Evolutionary conservation across 30 jellyfish, hydroid and myxozoan genomes (phyloP), one percentile per base, ranked within the genome.

Genomic region (Aurelia aurita complex sp. Pacific): DNA sequence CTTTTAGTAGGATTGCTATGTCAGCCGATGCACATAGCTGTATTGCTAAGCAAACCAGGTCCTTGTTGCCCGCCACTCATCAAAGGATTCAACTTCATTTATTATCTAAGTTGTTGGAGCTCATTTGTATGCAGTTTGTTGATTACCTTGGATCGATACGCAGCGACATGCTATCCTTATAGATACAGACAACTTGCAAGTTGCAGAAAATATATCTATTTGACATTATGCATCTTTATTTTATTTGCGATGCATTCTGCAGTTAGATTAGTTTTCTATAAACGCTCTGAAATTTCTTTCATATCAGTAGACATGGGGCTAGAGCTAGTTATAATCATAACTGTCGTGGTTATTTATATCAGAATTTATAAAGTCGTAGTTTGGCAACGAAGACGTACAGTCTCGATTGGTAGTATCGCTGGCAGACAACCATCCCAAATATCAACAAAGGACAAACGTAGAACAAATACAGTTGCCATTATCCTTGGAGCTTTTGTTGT

Each of bases 11-110:
- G 93, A 0, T 38, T 84, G 55, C 54, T 84, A 1, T 77, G 77
- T 59, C 93, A 84, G 74, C 93, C 93, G 69, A 55, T 84, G 36
- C 75, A 73, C 62, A 61, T 84, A 5, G 77, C 81, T 17, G 89
- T 79, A 16, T 17, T 79, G 42, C 46, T 79, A 3, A 64, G 80
- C 61, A 71, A 74, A 17, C 55, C 80, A 4, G 80, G 81, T 1
- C 89, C 80, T n/a, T 79, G 89, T 46, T 79, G 89, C 51, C 53
- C 89, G 6, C 35, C 73, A 10, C 79, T 79, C 18, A 79, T 71
- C 52, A 64, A 64, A 43, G 74, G 57, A 11, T 79, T 57, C 63
- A 79, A 79, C 53, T 75, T 79, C 16, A 66, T 65, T 8, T 79
- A 57, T 79, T 72, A 75, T 81, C 63, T 66, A 10, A 79, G 89